These are phyloP conservation scores for Chymomyza costata DNA, from an alignment of 1,140 invertebrate species.

Conservation along the genomic window DNA sequence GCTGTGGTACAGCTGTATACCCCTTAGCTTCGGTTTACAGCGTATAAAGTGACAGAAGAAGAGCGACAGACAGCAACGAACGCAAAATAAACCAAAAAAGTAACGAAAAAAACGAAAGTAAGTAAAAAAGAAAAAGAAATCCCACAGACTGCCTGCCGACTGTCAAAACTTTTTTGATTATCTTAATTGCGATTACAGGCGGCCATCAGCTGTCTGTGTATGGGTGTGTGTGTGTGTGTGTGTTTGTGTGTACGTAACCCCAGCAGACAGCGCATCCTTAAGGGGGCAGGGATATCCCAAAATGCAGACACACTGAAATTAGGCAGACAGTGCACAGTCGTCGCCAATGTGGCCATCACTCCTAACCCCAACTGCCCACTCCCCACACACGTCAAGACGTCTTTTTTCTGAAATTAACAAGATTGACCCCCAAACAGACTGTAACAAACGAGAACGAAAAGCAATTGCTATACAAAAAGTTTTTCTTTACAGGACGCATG, in stretches of 20 bases:
- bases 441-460: slow-evolving; percentile 53
- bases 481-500: slow-evolving; percentile 15
- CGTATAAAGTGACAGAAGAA: too few relatives aligned
- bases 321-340: slow-evolving; percentile 16
- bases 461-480: slow-evolving; percentile 24
- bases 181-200: slow-evolving; percentile 70
- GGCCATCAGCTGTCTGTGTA: too few relatives aligned
- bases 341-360: not conserved
- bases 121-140: slow-evolving; percentile 47
- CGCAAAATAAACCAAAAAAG: slow-evolving; percentile 21
- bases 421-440: slow-evolving; percentile 46
- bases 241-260: slow-evolving; percentile 47
- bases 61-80: not conserved
- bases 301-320: slow-evolving; percentile 32
- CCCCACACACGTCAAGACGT: not conserved
- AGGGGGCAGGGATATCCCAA: slow-evolving; percentile 11
- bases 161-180: slow-evolving; percentile 74
- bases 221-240: too few relatives aligned
- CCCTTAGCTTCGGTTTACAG: too few relatives aligned
- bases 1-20: too few relatives aligned
- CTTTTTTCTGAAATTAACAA: slow-evolving; percentile 58
- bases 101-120: slow-evolving; percentile 26
- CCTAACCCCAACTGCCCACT: not conserved
- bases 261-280: slow-evolving; percentile 13
- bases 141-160: slow-evolving; percentile 46